Base-by-base conservation (phyloP, 2,888 invertebrate species). In the Ophioninae sp. region DNA sequence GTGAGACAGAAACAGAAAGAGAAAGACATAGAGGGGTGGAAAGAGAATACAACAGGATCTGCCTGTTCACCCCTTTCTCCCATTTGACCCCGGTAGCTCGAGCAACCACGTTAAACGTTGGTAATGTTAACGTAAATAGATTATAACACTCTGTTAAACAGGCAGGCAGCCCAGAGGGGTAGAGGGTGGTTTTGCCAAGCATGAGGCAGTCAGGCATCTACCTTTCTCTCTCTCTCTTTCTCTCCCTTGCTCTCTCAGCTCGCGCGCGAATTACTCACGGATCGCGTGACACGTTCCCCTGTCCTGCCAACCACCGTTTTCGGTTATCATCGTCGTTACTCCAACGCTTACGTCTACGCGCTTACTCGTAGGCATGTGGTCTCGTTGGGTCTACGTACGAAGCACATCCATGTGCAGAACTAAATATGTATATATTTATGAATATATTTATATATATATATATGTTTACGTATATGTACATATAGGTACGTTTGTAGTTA, bases 61-160 rank as follows among this genome's bases (percentile, higher is more conserved):
- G 83, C 86, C 85, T 71, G 81, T 83, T 77, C 82, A 82, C 74
- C 78, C 81, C 77, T 73, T 82, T 67, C 75, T 89, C 88, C 89
- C 71, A 51, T 83, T 89, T 90, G 89, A 89, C 90, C 91, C 89
- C 87, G 88, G 88, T 82, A 86, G 85, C 83, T 85, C 76, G 89
- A 90, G 91, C 92, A 91, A 91, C 91, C 91, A 92, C 92, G 92
- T 91, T 93, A 93, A 93, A 92, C 91, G 93, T 91, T 92, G 92
- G 91, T 93, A 93, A 93, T 93, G 92, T 93, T 93, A 93, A 93
- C 92, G 93, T 93, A 93, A 93, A 93, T 93, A 93, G 93, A 93
- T 93, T 93, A 93, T 93, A 93, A 93, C 92, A 93, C 92, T 93
- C 93, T 92, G 93, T 93, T 93, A 93, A 93, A 92, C 93, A 92